Base-by-base conservation (phyloP, 2,888 invertebrate genomes). In the Ectobius pallidus region DNA sequence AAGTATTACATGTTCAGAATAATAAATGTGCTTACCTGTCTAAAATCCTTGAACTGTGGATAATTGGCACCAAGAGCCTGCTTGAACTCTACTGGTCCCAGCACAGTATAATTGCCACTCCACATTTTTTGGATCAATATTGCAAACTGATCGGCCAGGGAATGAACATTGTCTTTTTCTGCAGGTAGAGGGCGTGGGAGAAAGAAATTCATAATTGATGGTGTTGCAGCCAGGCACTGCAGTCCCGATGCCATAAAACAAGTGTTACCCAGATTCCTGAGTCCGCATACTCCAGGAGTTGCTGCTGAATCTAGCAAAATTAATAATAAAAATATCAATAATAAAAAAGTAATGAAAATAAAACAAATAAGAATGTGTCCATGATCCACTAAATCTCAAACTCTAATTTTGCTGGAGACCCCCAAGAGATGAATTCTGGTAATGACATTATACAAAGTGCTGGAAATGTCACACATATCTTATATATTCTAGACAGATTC, bases 11-110 rank as follows among this genome's bases (percentile, higher is more conserved):
- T n/a, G n/a, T n/a, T 34, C 34, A 34, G 6, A 34, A 34, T 34
- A 7, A 34, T 34, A 34, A 34, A 34, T 34, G 11, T n/a, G n/a
- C n/a, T 75, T 80, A 88, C 88, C 85, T 89, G 89, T 81, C 88
- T 81, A 73, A 86, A 87, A 80, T 89, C 89, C 78, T 87, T 86
- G 79, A 89, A 90, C 80, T 89, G 89, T 1, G 86, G 83, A 78
- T 87, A 87, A 77, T 86, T 86, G 7, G 84, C 81, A 0, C 87
- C 88, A 62, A 90, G 82, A 2, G 86, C 85, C 73, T 86, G 84
- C 78, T 89, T 89, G 77, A 90, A 89, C 75, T 87, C 86, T 14
- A 82, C 81, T 0, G 88, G 88, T 75, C 85, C 84, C 32, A 88
- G 81, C 20, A 86, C 82, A 61, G 85, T 83, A 77, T 83, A 86